These are phyloP conservation scores for Diabrotica balteata DNA, from an alignment of 2,888 invertebrate species.

Conservation along the genomic window DNA sequence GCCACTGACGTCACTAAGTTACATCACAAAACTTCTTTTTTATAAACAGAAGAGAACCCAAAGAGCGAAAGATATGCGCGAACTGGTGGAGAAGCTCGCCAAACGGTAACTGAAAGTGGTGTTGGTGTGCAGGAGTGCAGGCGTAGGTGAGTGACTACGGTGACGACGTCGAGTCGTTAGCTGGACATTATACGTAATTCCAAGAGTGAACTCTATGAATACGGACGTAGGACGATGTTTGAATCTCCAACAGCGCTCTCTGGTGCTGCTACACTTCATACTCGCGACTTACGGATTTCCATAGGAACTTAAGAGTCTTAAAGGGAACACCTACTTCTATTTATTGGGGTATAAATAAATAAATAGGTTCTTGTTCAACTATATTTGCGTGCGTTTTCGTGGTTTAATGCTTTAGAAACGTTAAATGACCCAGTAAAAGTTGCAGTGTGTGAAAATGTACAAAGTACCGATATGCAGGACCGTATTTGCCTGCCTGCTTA, in stretches of 20 bases:
- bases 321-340: no score
- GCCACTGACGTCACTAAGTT: constrained; percentile 1
- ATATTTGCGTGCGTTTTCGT: no score
- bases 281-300: background rate
- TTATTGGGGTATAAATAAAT: no score
- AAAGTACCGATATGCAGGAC: no score
- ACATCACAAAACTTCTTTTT: constrained; percentile 10
- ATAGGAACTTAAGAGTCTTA: no score
- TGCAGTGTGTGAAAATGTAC: no score
- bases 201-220: constrained; percentile 11
- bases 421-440: no score
- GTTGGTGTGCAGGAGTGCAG: constrained; percentile 23
- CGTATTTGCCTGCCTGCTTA: no score
- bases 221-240: constrained; percentile 4
- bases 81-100: constrained; percentile 19
- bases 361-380: no score
- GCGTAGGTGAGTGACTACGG: constrained; percentile 26
- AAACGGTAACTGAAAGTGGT: constrained; percentile 28
- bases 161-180: constrained; percentile 18
- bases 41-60: constrained; percentile 16
- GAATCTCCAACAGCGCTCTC: constrained; percentile 9
- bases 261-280: no score
- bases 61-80: constrained; percentile 9
- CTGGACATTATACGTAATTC: constrained; percentile 23
- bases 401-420: no score